phyloP scores from a whole-genome alignment of 2,888 invertebrate species.

The Clanis bilineata region DNA sequence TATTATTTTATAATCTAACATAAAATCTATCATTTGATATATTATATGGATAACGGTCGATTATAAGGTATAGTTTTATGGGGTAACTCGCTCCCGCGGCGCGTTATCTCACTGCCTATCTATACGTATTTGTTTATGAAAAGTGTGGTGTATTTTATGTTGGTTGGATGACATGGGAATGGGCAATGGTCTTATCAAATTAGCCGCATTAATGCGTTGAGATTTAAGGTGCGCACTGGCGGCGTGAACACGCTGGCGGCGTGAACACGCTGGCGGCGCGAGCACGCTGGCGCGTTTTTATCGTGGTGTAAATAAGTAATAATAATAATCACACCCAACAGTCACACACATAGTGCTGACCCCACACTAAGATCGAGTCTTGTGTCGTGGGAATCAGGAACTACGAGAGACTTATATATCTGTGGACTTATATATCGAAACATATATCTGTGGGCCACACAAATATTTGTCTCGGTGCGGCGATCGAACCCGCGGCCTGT shows the following conservation, averaged over 20 bases:
- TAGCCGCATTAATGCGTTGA: conserved; percentile 22
- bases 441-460: too few species aligned
- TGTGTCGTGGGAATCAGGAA: too few species aligned
- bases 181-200: conserved; percentile 41
- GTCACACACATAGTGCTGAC: too few species aligned
- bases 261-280: not conserved
- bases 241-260: not conserved
- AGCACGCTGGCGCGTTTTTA: not conserved
- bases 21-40: conserved; percentile 11
- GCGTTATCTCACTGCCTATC: conserved; percentile 45
- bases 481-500: too few species aligned
- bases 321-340: too few species aligned
- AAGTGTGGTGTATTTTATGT: conserved; percentile 41
- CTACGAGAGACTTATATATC: too few species aligned
- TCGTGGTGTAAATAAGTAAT: too few species aligned
- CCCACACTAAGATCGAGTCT: too few species aligned
- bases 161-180: conserved; percentile 38
- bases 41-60: conserved; percentile 9
- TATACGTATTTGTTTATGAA: conserved; percentile 40
- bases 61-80: conserved; percentile 13
- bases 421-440: too few species aligned
- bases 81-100: conserved; percentile 38
- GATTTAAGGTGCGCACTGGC: conserved; percentile 4
- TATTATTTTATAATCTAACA: conserved; percentile 13
- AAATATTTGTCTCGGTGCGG: too few species aligned